Conservation (phyloP, 1,140 invertebrate species). For the Magallana gigas region DNA sequence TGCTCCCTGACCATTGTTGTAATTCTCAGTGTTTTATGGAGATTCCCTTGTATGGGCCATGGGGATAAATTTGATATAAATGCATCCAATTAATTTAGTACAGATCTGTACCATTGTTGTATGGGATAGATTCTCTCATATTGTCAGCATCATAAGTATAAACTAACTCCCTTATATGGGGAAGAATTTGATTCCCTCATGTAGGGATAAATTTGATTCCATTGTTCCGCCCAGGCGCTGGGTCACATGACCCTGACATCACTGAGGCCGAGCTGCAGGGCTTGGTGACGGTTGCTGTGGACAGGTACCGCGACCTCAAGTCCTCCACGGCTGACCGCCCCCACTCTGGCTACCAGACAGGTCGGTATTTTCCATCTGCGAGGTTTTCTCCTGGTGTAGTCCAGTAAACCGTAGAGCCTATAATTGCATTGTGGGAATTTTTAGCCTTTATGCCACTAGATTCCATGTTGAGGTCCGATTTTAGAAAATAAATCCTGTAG, state of each 20-base stretch:
- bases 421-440: slow-evolving; percentile 6
- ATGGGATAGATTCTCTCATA: too few species aligned
- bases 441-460: background rate
- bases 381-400: slow-evolving; percentile 31
- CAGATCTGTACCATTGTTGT: too few species aligned
- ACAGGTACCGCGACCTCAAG: slow-evolving; percentile 21
- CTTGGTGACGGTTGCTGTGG: background rate
- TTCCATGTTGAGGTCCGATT: background rate
- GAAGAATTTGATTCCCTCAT: too few species aligned
- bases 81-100: too few species aligned
- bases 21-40: too few species aligned
- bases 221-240: background rate
- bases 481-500: background rate
- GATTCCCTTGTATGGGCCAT: too few species aligned
- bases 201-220: too few species aligned
- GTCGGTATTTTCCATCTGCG: slow-evolving; percentile 41
- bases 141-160: too few species aligned
- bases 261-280: slow-evolving; percentile 5
- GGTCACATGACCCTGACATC: background rate
- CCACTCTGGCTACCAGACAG: slow-evolving; percentile 25
- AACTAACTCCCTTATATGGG: too few species aligned
- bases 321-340: background rate
- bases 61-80: too few species aligned
- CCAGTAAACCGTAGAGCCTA: background rate
- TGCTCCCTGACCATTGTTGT: too few species aligned